A percentile compares a stretch with the other conserved stretches of the same genome.
phyloP scores from a whole-genome alignment of 1,140 invertebrate genomes.

The Saxidomus purpurata region DNA sequence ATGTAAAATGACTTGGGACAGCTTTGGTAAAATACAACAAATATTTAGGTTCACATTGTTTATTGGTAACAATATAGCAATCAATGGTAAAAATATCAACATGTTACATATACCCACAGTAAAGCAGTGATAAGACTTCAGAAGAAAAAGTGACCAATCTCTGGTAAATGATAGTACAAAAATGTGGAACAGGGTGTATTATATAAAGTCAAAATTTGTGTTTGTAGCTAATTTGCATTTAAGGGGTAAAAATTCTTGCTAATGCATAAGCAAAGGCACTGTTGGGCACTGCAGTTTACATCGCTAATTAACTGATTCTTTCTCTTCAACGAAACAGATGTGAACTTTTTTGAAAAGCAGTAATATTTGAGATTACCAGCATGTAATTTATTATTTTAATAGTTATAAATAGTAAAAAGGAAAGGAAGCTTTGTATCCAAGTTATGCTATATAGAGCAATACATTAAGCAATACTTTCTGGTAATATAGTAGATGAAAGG shows the following conservation, averaged over 20 bases:
- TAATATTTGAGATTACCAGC: neutral
- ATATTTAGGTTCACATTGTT: constrained; percentile 5
- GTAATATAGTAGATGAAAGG: too few species aligned
- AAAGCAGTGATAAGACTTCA: neutral
- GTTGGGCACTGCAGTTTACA: neutral
- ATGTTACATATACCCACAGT: neutral
- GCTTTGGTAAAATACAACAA: neutral
- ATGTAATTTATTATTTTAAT: neutral
- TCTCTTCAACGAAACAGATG: neutral
- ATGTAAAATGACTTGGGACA: too few species aligned
- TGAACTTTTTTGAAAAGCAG: neutral
- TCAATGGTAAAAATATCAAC: neutral
- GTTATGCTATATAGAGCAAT: neutral
- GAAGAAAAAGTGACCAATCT: neutral
- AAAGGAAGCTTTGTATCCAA: neutral
- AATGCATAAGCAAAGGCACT: neutral
- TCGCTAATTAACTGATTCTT: neutral
- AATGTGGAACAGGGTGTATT: neutral
- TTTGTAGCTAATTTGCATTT: too few species aligned
- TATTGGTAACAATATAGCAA: constrained; percentile 27
- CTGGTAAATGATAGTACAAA: neutral
- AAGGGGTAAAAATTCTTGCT: neutral
- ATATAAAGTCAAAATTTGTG: too few species aligned
- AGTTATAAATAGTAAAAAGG: neutral
- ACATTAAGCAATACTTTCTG: neutral